These are phyloP conservation scores for Eubasilissa regina DNA, from an alignment of 1,140 invertebrate species.

Conservation along the genomic window DNA sequence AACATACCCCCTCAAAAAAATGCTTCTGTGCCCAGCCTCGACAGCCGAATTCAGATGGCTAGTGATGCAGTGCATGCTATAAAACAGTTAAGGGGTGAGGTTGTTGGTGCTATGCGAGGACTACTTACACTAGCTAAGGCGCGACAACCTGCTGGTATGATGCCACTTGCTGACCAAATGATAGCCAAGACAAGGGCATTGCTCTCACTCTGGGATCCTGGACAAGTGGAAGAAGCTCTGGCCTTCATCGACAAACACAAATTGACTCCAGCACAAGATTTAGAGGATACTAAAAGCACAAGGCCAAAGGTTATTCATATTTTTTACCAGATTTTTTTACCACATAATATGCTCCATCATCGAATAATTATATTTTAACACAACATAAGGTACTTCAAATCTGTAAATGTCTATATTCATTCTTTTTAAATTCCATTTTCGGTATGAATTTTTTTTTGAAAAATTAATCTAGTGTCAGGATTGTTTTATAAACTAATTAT, in stretches of 20 bases:
- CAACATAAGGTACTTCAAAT: not conserved
- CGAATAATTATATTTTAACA: not conserved
- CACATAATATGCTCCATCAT: too few species aligned
- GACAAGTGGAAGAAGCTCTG: constrained; percentile 87
- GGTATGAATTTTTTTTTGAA: not conserved
- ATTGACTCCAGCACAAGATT: constrained; percentile 62
- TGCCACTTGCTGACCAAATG: constrained; percentile 85
- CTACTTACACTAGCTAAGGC: constrained; percentile 81
- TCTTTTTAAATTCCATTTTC: too few species aligned
- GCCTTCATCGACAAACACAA: constrained; percentile 85
- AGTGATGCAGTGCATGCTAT: constrained; percentile 87
- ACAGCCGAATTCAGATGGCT: constrained; percentile 84
- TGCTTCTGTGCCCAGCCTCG: constrained; percentile 62
- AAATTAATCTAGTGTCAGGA: too few species aligned
- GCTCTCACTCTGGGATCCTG: constrained; percentile 86
- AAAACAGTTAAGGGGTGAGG: constrained; percentile 83
- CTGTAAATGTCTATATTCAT: too few species aligned
- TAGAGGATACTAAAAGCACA: constrained; percentile 24
- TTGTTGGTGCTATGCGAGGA: constrained; percentile 84
- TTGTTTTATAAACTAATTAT: too few species aligned
- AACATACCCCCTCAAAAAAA: constrained; percentile 73
- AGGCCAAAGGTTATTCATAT: constrained; percentile 30
- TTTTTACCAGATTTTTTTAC: too few species aligned
- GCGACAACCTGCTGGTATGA: constrained; percentile 81
- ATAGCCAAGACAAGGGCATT: constrained; percentile 84